Evolutionary conservation across 1,140 invertebrate species (phyloP).

Genomic region (Hycleus phaleratus): DNA sequence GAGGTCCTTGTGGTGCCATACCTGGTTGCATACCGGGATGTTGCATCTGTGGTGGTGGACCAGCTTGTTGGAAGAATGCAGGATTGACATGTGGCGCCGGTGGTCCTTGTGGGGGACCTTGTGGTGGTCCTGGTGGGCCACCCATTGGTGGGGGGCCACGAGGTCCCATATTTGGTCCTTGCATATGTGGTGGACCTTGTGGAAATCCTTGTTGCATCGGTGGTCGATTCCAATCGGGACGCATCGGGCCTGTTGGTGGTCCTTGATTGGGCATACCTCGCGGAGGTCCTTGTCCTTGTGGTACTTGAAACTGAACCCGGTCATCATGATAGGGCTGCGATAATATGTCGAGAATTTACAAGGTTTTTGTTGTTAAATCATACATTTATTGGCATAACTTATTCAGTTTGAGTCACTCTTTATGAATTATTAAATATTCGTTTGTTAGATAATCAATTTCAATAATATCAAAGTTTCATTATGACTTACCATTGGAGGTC

Average conservation of each 20-base stretch:
- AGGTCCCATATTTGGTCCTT: slow-evolving; percentile 55
- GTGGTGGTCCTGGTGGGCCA: slow-evolving; percentile 51
- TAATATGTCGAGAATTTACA: too few relatives aligned
- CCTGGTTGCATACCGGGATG: slow-evolving; percentile 42
- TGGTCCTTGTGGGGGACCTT: slow-evolving; percentile 56
- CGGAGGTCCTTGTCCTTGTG: slow-evolving; percentile 55
- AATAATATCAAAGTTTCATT: neutral
- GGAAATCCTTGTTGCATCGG: slow-evolving; percentile 53
- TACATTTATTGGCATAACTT: too few relatives aligned
- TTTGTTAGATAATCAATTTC: neutral
- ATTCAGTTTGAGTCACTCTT: too few relatives aligned
- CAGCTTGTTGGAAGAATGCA: slow-evolving; percentile 79
- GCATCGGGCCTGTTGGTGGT: slow-evolving; percentile 53
- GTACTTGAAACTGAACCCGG: slow-evolving; percentile 48
- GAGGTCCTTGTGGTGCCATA: slow-evolving; percentile 47
- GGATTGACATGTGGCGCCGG: slow-evolving; percentile 94
- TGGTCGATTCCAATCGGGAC: slow-evolving; percentile 69
- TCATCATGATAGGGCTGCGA: too few relatives aligned
- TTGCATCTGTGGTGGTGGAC: slow-evolving; percentile 52
- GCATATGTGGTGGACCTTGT: slow-evolving; percentile 54
- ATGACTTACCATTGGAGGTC: slow-evolving; percentile 59
- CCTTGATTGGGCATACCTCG: slow-evolving; percentile 51
- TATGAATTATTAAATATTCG: neutral
- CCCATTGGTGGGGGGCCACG: slow-evolving; percentile 45
- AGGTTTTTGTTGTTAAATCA: too few relatives aligned